A percentile compares a stretch with the other conserved stretches of the same genome.
Conservation (phyloP, 2,888 invertebrate species). For the Hydraecia micacea region DNA sequence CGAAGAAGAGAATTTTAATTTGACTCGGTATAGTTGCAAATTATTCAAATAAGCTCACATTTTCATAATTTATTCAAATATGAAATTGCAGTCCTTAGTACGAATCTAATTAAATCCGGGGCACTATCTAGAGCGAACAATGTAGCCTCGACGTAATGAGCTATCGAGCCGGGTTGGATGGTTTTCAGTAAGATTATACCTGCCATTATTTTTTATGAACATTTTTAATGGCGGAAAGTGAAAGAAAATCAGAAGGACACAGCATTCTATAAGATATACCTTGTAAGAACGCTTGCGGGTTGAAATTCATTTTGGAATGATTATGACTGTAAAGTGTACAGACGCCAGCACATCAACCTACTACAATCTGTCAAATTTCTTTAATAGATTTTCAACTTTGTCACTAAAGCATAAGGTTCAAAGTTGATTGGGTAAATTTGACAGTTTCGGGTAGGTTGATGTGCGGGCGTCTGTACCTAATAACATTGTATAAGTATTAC, state of each 20-base stretch:
- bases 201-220: slow-evolving; percentile 40
- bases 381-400: too few relatives aligned
- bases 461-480: too few relatives aligned
- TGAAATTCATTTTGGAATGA: neutral
- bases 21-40: slow-evolving; percentile 38
- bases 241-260: slow-evolving; percentile 26
- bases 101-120: slow-evolving; percentile 56
- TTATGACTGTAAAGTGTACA: neutral
- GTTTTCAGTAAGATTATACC: slow-evolving; percentile 38
- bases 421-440: too few relatives aligned
- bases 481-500: neutral
- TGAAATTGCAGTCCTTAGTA: slow-evolving; percentile 36
- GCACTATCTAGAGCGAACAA: slow-evolving; percentile 34
- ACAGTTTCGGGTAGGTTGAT: too few relatives aligned
- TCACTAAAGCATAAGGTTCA: too few relatives aligned
- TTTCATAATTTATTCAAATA: slow-evolving; percentile 62
- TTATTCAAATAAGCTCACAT: slow-evolving; percentile 56
- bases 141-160: slow-evolving; percentile 37
- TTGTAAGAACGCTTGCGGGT: neutral
- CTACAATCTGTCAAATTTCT: too few relatives aligned
- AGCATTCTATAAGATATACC: neutral
- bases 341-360: too few relatives aligned
- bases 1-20: slow-evolving; percentile 39
- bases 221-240: slow-evolving; percentile 12
- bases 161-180: slow-evolving; percentile 35